These are phyloP conservation scores for Ochlodes sylvanus DNA, from an alignment of 2,888 invertebrate genomes.

Conservation along the genomic window DNA sequence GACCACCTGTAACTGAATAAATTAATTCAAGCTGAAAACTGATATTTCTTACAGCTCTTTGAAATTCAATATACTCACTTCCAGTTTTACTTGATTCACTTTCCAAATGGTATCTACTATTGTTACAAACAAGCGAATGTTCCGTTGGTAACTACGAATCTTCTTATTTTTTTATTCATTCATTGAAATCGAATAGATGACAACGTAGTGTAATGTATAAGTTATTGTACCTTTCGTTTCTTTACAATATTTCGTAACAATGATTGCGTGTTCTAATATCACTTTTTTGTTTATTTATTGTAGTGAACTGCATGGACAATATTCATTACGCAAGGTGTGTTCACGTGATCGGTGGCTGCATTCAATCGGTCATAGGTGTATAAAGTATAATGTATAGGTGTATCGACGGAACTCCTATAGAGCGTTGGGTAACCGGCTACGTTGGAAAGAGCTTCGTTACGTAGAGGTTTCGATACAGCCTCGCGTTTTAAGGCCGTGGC, in stretches of 20 bases:
- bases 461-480: constrained; percentile 83
- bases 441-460: constrained; percentile 81
- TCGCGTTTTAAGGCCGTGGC: constrained; percentile 82
- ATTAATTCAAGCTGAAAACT: constrained; percentile 8
- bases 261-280: constrained; percentile 63
- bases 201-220: not conserved
- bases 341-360: constrained; percentile 79
- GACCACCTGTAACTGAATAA: constrained; percentile 1
- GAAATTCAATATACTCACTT: constrained; percentile 44
- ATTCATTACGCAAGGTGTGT: constrained; percentile 72
- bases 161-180: constrained; percentile 8
- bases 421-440: constrained; percentile 74
- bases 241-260: constrained; percentile 57
- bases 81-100: constrained; percentile 37
- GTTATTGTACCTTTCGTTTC: not conserved
- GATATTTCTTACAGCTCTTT: not conserved
- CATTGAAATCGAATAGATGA: constrained; percentile 1
- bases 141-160: constrained; percentile 4
- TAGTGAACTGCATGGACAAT: constrained; percentile 72
- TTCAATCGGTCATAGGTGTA: constrained; percentile 59
- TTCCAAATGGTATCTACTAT: constrained; percentile 4
- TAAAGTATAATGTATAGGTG: constrained; percentile 47
- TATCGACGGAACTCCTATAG: constrained; percentile 79
- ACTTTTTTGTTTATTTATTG: constrained; percentile 75
- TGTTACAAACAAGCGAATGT: constrained; percentile 9